These are phyloP conservation scores for Cephus runcator DNA, from an alignment of 2,888 invertebrate genomes.

Conservation along the genomic window DNA sequence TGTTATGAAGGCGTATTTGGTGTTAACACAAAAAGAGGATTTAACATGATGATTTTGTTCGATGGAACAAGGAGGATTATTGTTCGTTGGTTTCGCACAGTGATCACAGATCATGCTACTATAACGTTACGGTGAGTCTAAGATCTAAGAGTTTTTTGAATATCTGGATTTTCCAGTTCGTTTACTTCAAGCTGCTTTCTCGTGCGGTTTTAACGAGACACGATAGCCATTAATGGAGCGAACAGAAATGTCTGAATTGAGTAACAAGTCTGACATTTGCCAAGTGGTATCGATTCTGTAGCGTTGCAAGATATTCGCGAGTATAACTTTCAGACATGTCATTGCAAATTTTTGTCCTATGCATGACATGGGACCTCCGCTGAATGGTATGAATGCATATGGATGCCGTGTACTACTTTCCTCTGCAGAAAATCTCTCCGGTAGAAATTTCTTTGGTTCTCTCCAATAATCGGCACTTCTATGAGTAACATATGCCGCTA, in stretches of 20 bases:
- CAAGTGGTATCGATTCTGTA: constrained; percentile 6
- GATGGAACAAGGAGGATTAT: neutral
- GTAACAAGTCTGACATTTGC: constrained; percentile 22
- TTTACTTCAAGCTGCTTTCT: neutral
- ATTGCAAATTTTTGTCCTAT: constrained; percentile 18
- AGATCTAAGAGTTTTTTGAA: neutral
- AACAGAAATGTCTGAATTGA: constrained; percentile 32
- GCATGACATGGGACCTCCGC: constrained; percentile 33
- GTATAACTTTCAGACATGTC: neutral
- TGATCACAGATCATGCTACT: neutral
- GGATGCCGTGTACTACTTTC: constrained; percentile 34
- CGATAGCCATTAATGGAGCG: constrained; percentile 34
- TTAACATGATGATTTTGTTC: too few species aligned
- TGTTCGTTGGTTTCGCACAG: neutral
- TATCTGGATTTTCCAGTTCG: neutral
- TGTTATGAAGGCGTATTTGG: too few species aligned
- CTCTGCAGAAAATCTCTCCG: constrained; percentile 40
- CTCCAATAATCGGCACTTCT: constrained; percentile 37
- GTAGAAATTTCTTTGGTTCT: constrained; percentile 39
- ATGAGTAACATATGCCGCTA: constrained; percentile 30
- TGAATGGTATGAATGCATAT: constrained; percentile 37
- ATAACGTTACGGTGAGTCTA: neutral
- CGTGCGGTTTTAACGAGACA: constrained; percentile 15
- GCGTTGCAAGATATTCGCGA: constrained; percentile 4
- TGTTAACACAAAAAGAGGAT: too few species aligned